Conservation (phyloP, 2,797 vertebrate species). For the Scomberomorus guttatus region DNA sequence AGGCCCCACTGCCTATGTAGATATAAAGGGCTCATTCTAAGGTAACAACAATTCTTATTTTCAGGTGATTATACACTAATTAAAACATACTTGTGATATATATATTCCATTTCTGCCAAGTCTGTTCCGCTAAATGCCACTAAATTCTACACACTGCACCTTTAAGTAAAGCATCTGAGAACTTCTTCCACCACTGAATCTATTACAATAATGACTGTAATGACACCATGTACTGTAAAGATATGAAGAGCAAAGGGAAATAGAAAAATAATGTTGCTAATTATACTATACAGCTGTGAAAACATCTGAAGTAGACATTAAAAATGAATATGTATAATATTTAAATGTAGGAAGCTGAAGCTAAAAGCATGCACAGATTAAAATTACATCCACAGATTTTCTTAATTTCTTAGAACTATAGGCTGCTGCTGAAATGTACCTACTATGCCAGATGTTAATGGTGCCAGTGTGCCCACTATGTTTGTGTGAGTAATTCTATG, state of each 20-base stretch:
- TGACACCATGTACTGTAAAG: conserved; percentile 4
- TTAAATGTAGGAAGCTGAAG: neutral
- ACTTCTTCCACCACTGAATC: no score
- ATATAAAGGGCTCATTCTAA: no score
- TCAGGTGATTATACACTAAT: no score
- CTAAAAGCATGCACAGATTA: neutral
- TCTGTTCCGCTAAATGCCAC: no score
- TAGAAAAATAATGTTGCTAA: neutral
- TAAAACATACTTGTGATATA: no score
- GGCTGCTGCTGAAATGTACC: neutral
- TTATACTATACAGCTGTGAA: neutral
- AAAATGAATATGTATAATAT: conserved; percentile 6
- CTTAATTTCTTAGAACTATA: neutral
- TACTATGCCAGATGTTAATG: neutral
- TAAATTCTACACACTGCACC: no score
- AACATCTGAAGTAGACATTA: neutral
- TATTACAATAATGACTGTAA: neutral
- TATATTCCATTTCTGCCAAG: no score
- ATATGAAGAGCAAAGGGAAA: conserved; percentile 16
- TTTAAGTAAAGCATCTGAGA: no score
- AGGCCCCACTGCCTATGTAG: no score
- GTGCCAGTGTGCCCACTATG: neutral
- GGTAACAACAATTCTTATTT: no score
- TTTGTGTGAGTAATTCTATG: neutral
- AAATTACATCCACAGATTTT: neutral